phyloP scores from a whole-genome alignment of 1,140 invertebrate species.

The Anagrus nilaparvatae region DNA sequence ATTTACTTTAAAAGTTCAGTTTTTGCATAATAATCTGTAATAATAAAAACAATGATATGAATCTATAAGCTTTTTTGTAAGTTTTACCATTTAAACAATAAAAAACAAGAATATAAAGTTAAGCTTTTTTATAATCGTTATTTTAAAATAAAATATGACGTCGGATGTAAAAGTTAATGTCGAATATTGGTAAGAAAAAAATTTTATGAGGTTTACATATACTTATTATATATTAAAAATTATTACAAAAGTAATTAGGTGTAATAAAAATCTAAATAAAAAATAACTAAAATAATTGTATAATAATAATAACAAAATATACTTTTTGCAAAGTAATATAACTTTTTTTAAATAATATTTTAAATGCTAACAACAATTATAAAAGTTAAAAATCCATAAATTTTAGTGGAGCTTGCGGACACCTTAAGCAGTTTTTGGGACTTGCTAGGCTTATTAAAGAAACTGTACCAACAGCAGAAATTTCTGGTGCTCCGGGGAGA shows the following conservation, averaged over 20 bases:
- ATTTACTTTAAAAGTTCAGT: not conserved
- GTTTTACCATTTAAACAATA: not conserved
- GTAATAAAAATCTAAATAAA: not conserved
- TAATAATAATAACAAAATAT: constrained; percentile 1
- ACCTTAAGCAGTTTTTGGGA: constrained; percentile 49
- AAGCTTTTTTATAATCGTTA: no score
- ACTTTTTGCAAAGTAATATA: not conserved
- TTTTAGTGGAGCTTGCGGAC: constrained; percentile 51
- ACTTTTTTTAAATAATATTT: not conserved
- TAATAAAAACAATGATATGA: not conserved
- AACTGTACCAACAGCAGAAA: constrained; percentile 42
- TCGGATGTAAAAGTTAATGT: constrained; percentile 33
- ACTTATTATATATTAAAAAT: not conserved
- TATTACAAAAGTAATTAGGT: not conserved
- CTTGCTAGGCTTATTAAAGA: constrained; percentile 45
- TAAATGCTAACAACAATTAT: no score
- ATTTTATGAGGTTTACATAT: no score
- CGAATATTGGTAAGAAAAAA: constrained; percentile 41
- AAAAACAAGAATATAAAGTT: not conserved
- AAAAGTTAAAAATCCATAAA: no score
- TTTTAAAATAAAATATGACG: no score
- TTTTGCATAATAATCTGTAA: not conserved
- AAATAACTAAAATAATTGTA: not conserved
- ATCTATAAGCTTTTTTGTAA: not conserved
- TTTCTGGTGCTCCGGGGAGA: constrained; percentile 47